phyloP scores from a whole-genome alignment of 2,888 invertebrate species.

The Drosophila atripex region DNA sequence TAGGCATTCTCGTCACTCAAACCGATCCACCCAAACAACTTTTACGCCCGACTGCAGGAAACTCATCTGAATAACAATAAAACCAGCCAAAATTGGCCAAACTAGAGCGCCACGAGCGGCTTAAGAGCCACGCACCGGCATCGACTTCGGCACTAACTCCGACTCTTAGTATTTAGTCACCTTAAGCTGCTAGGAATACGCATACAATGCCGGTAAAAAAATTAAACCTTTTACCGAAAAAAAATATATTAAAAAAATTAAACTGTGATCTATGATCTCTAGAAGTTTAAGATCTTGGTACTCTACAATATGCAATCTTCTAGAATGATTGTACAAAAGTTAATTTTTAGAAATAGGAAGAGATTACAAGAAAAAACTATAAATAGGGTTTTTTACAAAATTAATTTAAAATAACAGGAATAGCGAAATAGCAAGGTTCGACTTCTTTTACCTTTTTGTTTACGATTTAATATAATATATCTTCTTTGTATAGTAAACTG shows the following conservation, averaged over 20 bases:
- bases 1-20: conserved; percentile 61
- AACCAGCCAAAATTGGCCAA: conserved; percentile 44
- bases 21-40: conserved; percentile 51
- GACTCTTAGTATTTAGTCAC: conserved; percentile 17
- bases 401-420: no score
- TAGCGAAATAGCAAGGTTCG: no score
- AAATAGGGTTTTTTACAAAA: no score
- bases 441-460: no score
- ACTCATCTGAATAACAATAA: conserved; percentile 74
- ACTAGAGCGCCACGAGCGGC: conserved; percentile 38
- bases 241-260: background rate
- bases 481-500: background rate
- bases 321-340: no score
- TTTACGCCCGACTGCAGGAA: conserved; percentile 61
- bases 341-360: no score
- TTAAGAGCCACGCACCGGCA: conserved; percentile 18
- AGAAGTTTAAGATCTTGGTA: no score
- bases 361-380: no score
- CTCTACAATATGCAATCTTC: no score
- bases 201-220: background rate
- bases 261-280: no score
- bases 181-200: conserved; percentile 13
- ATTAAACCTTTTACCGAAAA: background rate
- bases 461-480: no score
- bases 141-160: conserved; percentile 5